A percentile compares a stretch with the other conserved stretches of the same genome.
Evolutionary conservation across 2,888 invertebrate species (phyloP).

Genomic region (Drosophila barbarae): DNA sequence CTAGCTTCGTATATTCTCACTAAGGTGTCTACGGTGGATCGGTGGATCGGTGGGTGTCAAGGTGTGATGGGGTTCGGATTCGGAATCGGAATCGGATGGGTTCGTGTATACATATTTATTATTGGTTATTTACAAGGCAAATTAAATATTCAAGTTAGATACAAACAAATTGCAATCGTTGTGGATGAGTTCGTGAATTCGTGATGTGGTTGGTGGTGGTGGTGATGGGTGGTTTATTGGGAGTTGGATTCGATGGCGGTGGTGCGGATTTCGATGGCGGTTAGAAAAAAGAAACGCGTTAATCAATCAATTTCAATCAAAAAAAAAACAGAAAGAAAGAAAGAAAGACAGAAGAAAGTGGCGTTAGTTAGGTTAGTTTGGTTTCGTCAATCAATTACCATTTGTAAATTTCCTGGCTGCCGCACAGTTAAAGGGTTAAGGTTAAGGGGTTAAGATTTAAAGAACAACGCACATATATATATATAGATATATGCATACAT

Average conservation of each 20-base stretch:
- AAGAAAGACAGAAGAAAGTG: conserved; percentile 63
- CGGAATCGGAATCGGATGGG: background rate
- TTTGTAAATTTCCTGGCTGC: conserved; percentile 79
- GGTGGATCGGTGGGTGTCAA: background rate
- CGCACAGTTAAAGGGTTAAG: conserved; percentile 14
- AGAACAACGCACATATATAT: conserved; percentile 15
- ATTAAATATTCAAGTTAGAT: conserved; percentile 46
- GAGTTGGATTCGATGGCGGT: conserved; percentile 15
- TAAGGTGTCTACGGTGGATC: conserved; percentile 77
- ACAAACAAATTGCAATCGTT: conserved; percentile 29
- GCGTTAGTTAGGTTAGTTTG: conserved; percentile 74
- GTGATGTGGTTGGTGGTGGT: conserved; percentile 2
- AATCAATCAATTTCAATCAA: conserved; percentile 50
- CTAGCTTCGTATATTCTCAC: conserved; percentile 79
- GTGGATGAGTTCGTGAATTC: conserved; percentile 22
- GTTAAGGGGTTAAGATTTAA: conserved; percentile 1
- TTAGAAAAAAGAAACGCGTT: conserved; percentile 45
- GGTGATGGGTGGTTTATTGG: background rate
- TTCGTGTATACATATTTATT: conserved; percentile 11
- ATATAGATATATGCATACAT: background rate
- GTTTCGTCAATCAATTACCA: conserved; percentile 73
- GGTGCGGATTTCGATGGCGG: conserved; percentile 31
- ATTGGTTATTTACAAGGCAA: conserved; percentile 52
- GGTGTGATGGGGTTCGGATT: conserved; percentile 15
- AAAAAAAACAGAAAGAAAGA: conserved; percentile 56